phyloP scores from a whole-genome alignment of 2,113 vertebrate species.

The Notiomystis cincta region DNA sequence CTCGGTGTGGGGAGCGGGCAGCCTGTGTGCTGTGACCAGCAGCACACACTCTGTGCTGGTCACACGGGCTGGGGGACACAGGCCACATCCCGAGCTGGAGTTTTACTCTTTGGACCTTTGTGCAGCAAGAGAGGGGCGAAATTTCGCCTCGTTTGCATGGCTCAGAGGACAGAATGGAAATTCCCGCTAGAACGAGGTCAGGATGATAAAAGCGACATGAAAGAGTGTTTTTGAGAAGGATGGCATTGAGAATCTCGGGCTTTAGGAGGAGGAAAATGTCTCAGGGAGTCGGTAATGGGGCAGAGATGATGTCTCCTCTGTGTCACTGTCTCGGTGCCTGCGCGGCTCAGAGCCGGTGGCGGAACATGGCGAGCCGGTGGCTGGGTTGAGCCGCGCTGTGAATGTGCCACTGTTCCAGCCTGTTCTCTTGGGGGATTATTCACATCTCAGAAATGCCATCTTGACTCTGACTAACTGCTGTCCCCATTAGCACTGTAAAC shows the following conservation, averaged over 20 bases:
- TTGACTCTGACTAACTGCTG: slow-evolving; percentile 39
- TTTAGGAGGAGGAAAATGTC: slow-evolving; percentile 1
- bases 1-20: accelerated
- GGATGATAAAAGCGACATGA: background rate
- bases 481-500: slow-evolving; percentile 51
- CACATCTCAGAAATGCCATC: slow-evolving; percentile 60
- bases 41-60: background rate
- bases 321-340: slow-evolving; percentile 3
- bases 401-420: slow-evolving; percentile 55
- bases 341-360: background rate
- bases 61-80: background rate
- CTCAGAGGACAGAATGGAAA: background rate
- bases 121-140: background rate
- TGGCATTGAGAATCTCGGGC: background rate
- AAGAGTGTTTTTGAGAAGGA: slow-evolving; percentile 27
- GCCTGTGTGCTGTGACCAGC: background rate
- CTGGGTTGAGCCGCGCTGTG: background rate
- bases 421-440: slow-evolving; percentile 33
- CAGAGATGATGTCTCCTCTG: slow-evolving; percentile 14
- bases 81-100: background rate
- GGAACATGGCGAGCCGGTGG: background rate
- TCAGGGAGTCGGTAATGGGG: slow-evolving; percentile 33
- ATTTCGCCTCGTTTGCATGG: background rate
- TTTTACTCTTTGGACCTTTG: slow-evolving; percentile 3
- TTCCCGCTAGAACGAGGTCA: background rate